Conservation (phyloP, 1,140 invertebrate genomes). For the Oryzaephilus surinamensis region DNA sequence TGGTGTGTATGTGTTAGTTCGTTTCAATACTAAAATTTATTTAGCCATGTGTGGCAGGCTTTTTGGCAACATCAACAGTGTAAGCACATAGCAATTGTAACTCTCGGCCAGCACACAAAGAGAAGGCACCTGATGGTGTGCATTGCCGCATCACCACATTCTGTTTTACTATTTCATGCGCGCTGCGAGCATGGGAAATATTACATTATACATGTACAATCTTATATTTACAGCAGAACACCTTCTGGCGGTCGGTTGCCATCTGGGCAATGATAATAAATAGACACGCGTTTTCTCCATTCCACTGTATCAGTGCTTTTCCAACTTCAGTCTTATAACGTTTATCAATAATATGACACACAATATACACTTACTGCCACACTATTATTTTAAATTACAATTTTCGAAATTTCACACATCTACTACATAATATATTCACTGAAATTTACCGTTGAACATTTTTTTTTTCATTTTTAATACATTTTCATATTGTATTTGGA, state of each 20-base stretch:
- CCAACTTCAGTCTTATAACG: no score
- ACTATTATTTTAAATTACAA: no score
- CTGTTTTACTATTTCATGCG: constrained; percentile 24
- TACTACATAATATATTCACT: no score
- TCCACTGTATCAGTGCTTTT: not conserved
- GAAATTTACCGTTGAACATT: no score
- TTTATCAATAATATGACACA: no score
- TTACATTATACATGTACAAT: constrained; percentile 28
- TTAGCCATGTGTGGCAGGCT: no score
- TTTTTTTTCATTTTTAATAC: no score
- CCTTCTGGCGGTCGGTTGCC: constrained; percentile 22
- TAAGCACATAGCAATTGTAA: constrained; percentile 32
- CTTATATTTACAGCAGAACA: constrained; percentile 23
- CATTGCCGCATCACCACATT: constrained; percentile 27
- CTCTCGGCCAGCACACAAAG: constrained; percentile 23
- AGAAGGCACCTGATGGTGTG: constrained; percentile 28
- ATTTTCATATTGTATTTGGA: no score
- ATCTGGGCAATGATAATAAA: constrained; percentile 22
- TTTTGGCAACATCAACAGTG: constrained; percentile 28
- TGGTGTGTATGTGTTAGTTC: no score
- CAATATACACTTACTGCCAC: no score
- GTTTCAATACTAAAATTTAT: constrained; percentile 14
- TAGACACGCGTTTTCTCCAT: constrained; percentile 10
- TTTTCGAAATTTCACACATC: no score
- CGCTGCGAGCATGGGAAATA: constrained; percentile 28